A percentile compares a stretch with the other conserved stretches of the same genome.
phyloP scores from a whole-genome alignment of 1,140 invertebrate species.

The Choristoneura fumiferana region DNA sequence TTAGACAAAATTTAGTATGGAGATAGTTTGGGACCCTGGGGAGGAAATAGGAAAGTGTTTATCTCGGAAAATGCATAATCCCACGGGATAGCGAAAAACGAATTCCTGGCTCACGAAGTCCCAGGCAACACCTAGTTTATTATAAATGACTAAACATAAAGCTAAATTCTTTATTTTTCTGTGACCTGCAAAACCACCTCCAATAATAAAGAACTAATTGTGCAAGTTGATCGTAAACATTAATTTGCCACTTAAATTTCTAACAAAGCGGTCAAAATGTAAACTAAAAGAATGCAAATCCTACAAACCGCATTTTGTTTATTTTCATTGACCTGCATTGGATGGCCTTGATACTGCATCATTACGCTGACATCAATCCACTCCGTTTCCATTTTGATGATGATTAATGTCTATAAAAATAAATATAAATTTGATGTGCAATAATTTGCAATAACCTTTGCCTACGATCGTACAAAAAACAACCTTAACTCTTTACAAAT shows the following conservation, averaged over 20 bases:
- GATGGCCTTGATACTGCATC: conserved; percentile 61
- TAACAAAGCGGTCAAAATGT: conserved; percentile 2
- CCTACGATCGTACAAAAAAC: background rate
- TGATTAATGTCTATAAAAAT: conserved; percentile 45
- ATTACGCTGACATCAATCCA: conserved; percentile 48
- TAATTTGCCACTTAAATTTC: background rate
- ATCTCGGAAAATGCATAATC: too few species aligned
- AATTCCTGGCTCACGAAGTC: too few species aligned
- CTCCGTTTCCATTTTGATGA: conserved; percentile 21
- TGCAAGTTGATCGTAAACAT: background rate
- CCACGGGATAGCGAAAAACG: too few species aligned
- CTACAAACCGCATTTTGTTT: conserved; percentile 46
- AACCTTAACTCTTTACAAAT: conserved; percentile 3
- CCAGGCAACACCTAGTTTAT: too few species aligned
- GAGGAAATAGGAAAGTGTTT: too few species aligned
- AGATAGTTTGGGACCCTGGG: too few species aligned
- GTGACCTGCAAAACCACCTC: too few species aligned
- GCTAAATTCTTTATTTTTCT: too few species aligned
- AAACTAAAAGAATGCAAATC: conserved; percentile 19
- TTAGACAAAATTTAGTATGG: too few species aligned
- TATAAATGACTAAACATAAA: too few species aligned
- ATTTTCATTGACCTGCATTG: conserved; percentile 45
- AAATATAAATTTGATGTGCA: conserved; percentile 34
- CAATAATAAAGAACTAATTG: too few species aligned
- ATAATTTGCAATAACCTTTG: conserved; percentile 6